Conservation (phyloP, 2,888 invertebrate species). For the Digitonthophagus gazella region DNA sequence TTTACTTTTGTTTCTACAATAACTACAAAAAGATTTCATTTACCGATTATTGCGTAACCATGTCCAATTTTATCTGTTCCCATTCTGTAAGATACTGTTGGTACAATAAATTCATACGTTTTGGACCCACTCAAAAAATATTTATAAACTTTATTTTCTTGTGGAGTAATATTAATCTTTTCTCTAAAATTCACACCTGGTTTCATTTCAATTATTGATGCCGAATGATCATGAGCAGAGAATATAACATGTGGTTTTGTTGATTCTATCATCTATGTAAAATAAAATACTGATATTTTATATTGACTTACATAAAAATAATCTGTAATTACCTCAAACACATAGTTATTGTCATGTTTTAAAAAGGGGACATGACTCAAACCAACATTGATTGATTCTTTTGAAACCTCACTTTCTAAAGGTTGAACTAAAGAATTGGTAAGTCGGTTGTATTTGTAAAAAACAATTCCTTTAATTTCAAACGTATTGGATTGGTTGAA, state of each 20-base stretch:
- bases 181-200: slow-evolving; percentile 42
- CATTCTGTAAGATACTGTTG: slow-evolving; percentile 97
- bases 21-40: slow-evolving; percentile 26
- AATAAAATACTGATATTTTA: neutral
- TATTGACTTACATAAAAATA: neutral
- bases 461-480: slow-evolving; percentile 60
- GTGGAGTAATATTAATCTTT: slow-evolving; percentile 41
- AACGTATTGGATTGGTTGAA: slow-evolving; percentile 71
- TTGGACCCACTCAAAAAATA: slow-evolving; percentile 51
- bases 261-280: slow-evolving; percentile 59
- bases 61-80: slow-evolving; percentile 84
- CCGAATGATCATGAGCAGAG: slow-evolving; percentile 68
- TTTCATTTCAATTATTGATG: slow-evolving; percentile 57
- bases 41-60: slow-evolving; percentile 79
- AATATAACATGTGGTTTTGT: slow-evolving; percentile 69
- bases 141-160: slow-evolving; percentile 48
- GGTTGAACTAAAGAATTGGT: slow-evolving; percentile 62
- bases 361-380: slow-evolving; percentile 73
- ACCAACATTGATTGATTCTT: slow-evolving; percentile 65
- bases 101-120: slow-evolving; percentile 78
- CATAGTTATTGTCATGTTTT: slow-evolving; percentile 7
- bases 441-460: slow-evolving; percentile 74
- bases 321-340: neutral
- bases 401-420: slow-evolving; percentile 49
- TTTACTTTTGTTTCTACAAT: neutral